These are phyloP conservation scores for Puntigrus tetrazona DNA, from an alignment of 2,113 vertebrate species.

Conservation along the genomic window DNA sequence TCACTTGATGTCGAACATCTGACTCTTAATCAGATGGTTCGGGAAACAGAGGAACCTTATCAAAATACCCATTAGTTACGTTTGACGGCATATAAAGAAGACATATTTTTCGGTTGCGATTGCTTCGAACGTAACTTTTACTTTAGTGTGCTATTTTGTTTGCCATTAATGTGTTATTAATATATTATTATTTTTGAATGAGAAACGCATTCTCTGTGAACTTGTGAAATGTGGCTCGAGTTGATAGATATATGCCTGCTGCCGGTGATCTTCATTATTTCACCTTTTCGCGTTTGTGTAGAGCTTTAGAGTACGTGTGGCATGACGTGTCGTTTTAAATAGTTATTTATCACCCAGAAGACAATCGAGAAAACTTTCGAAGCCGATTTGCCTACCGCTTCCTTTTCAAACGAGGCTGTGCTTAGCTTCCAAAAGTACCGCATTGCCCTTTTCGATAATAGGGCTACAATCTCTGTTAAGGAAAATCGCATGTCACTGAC, in stretches of 20 bases:
- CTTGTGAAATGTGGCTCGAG: background rate
- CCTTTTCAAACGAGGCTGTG: background rate
- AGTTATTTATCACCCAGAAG: background rate
- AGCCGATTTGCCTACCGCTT: background rate
- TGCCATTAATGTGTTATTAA: background rate
- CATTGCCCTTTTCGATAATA: background rate
- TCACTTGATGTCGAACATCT: constrained; percentile 39
- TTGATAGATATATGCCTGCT: background rate
- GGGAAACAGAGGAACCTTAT: background rate
- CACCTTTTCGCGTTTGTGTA: background rate
- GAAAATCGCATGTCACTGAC: background rate
- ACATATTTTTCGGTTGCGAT: background rate
- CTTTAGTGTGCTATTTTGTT: background rate
- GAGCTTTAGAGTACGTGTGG: background rate
- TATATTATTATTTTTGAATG: background rate
- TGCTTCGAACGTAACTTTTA: background rate
- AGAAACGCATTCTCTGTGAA: background rate
- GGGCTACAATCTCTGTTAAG: background rate
- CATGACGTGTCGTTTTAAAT: background rate
- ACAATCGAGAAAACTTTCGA: background rate
- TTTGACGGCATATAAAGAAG: background rate
- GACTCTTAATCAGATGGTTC: constrained; percentile 19
- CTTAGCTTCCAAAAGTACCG: background rate
- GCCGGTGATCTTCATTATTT: background rate
- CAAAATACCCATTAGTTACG: background rate